Evolutionary conservation across 2,113 vertebrate species (phyloP).

Genomic region (Python bivittatus): DNA sequence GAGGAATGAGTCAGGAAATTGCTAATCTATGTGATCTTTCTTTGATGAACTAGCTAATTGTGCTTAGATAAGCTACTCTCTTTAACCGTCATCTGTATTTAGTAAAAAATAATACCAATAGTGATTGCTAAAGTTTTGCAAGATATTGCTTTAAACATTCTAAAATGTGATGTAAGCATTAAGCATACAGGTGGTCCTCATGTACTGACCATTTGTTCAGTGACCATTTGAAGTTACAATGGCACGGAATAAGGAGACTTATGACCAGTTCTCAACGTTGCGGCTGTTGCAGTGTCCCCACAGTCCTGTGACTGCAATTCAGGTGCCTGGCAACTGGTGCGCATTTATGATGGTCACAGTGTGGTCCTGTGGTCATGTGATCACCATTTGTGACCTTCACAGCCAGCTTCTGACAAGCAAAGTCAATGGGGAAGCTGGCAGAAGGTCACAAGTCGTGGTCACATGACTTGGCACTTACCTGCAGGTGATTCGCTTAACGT

Average conservation of each 20-base stretch:
- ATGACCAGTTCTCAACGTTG: not conserved
- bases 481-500: not conserved
- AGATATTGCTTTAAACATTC: not conserved
- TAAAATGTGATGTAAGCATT: not conserved
- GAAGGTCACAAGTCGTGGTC: not conserved
- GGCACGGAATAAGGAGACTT: not conserved
- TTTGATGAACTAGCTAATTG: not conserved
- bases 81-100: not conserved
- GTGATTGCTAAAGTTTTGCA: not conserved
- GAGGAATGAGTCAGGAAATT: not conserved
- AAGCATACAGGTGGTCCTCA: not conserved
- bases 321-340: not conserved
- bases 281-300: no score
- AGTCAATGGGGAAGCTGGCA: not conserved
- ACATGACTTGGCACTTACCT: not conserved
- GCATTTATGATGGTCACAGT: not conserved
- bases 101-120: not conserved
- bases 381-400: not conserved
- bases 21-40: not conserved
- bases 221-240: not conserved
- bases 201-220: not conserved
- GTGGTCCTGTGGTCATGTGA: not conserved
- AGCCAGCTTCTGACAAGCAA: not conserved
- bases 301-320: not conserved
- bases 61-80: not conserved